Conservation (phyloP, 1,140 invertebrate genomes). For the Campoletis sonorensis region DNA sequence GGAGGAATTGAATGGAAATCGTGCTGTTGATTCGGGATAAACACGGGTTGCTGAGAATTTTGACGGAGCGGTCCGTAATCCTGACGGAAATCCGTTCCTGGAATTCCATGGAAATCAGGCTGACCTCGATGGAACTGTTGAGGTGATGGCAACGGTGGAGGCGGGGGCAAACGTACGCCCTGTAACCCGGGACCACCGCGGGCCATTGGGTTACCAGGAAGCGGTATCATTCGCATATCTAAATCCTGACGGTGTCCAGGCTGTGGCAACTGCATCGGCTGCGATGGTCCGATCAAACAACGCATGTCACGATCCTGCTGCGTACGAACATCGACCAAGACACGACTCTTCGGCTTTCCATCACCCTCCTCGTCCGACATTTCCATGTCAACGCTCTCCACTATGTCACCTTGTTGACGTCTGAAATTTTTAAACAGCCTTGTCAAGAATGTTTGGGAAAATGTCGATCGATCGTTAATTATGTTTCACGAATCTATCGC, state of each 20-base stretch:
- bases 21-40: slow-evolving; percentile 57
- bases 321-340: slow-evolving; percentile 70
- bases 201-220: slow-evolving; percentile 56
- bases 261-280: slow-evolving; percentile 11
- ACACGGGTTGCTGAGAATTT: slow-evolving; percentile 58
- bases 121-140: slow-evolving; percentile 62
- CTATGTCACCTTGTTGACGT: slow-evolving; percentile 78
- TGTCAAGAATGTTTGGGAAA: background rate
- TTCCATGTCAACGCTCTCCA: slow-evolving; percentile 84
- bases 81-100: slow-evolving; percentile 61
- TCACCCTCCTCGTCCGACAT: slow-evolving; percentile 83
- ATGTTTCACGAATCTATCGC: background rate
- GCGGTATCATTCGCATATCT: slow-evolving; percentile 73
- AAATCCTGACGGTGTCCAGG: slow-evolving; percentile 62
- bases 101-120: slow-evolving; percentile 44
- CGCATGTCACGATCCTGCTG: slow-evolving; percentile 71
- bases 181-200: slow-evolving; percentile 56
- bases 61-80: slow-evolving; percentile 61
- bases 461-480: background rate
- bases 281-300: slow-evolving; percentile 43
- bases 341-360: slow-evolving; percentile 69
- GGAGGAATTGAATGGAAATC: slow-evolving; percentile 61
- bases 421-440: slow-evolving; percentile 55
- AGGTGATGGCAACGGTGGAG: slow-evolving; percentile 62
- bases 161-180: slow-evolving; percentile 62